These are phyloP conservation scores for Martes martes DNA, from an alignment of 2,113 vertebrate genomes.

Conservation along the genomic window DNA sequence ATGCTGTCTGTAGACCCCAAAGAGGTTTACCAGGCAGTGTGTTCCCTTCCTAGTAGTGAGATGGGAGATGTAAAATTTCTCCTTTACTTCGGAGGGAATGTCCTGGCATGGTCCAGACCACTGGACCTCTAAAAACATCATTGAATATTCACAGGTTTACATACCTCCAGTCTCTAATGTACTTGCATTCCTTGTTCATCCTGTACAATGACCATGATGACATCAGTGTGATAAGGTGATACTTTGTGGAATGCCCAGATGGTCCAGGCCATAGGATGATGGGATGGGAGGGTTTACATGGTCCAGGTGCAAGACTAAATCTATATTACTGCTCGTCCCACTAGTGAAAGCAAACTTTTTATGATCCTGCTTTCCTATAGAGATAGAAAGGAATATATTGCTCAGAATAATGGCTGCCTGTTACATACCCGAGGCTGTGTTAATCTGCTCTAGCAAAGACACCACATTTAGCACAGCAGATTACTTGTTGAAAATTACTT, in stretches of 20 bases:
- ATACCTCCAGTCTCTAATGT: neutral
- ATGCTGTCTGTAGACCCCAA: neutral
- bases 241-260: neutral
- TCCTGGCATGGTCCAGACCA: neutral
- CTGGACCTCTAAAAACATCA: neutral
- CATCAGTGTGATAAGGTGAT: neutral
- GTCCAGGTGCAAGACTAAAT: neutral
- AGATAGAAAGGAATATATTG: neutral
- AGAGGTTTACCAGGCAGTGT: neutral
- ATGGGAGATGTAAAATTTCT: neutral
- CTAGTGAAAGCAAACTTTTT: neutral
- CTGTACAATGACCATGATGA: neutral
- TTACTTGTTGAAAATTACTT: neutral
- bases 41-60: neutral
- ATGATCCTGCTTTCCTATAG: neutral
- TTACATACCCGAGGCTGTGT: neutral
- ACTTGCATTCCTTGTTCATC: neutral
- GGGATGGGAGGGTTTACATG: neutral
- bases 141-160: neutral
- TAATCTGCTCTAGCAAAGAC: neutral
- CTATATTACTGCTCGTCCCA: neutral
- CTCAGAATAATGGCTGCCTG: neutral
- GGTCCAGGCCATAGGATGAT: neutral
- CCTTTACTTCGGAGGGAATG: neutral
- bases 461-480: neutral